Conservation (phyloP, 2,888 invertebrate genomes). For the Papilio protenor region DNA sequence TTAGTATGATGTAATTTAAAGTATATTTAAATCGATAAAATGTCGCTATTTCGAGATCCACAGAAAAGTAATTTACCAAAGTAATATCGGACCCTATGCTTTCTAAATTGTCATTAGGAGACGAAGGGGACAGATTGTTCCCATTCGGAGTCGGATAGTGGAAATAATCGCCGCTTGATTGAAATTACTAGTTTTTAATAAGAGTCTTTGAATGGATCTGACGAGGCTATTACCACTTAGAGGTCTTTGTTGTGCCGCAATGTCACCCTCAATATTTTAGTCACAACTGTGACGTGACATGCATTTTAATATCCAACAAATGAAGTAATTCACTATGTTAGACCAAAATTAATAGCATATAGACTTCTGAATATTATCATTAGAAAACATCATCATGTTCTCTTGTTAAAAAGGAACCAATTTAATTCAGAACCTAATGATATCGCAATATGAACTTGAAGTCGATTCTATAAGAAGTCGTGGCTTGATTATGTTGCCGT, state of each 20-base stretch:
- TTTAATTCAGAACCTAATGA: not conserved
- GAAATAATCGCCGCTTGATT: constrained; percentile 63
- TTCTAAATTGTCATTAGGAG: constrained; percentile 41
- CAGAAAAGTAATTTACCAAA: constrained; percentile 36
- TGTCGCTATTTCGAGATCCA: constrained; percentile 6
- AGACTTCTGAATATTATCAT: no score
- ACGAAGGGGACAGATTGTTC: constrained; percentile 41
- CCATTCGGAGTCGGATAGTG: constrained; percentile 48
- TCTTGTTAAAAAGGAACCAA: not conserved
- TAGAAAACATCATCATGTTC: no score
- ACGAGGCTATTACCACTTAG: constrained; percentile 35
- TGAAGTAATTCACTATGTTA: not conserved
- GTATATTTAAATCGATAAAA: not conserved
- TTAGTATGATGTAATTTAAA: not conserved
- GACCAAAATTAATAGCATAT: no score
- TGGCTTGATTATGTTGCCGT: constrained; percentile 35
- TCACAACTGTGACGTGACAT: constrained; percentile 29
- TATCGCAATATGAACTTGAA: constrained; percentile 19
- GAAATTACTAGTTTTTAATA: constrained; percentile 60
- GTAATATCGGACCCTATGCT: constrained; percentile 41
- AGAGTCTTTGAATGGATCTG: constrained; percentile 35
- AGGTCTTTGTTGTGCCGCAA: constrained; percentile 32
- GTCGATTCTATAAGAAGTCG: constrained; percentile 36
- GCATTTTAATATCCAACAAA: constrained; percentile 10
- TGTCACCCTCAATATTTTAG: constrained; percentile 21